phyloP scores from a whole-genome alignment of 2,888 invertebrate genomes.

The Aradus depressus region DNA sequence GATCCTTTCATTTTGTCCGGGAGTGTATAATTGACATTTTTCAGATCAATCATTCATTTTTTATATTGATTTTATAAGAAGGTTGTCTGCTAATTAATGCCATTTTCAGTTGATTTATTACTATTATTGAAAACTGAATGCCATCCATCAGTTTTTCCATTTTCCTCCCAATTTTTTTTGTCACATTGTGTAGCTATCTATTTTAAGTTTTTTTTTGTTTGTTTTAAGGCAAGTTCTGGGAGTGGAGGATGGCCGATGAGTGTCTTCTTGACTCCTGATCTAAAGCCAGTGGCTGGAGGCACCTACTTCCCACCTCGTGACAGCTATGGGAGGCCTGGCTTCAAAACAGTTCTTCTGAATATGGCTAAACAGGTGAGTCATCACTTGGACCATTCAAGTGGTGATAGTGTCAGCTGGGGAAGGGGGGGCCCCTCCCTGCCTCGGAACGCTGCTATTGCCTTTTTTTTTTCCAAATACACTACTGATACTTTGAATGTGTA shows the following conservation, averaged over 20 bases:
- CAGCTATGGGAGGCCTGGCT: constrained; percentile 69
- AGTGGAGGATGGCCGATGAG: constrained; percentile 94
- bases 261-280: constrained; percentile 81
- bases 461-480: too few relatives aligned
- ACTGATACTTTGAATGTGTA: neutral
- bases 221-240: constrained; percentile 39
- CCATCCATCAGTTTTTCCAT: too few relatives aligned
- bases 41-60: too few relatives aligned
- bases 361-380: constrained; percentile 49
- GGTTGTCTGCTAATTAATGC: too few relatives aligned
- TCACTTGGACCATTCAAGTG: neutral
- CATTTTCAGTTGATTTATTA: too few relatives aligned
- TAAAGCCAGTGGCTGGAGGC: constrained; percentile 79
- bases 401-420: neutral
- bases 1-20: too few relatives aligned
- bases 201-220: neutral
- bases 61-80: too few relatives aligned
- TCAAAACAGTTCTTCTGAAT: constrained; percentile 60
- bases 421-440: neutral
- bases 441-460: too few relatives aligned
- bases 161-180: too few relatives aligned
- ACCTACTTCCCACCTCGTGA: constrained; percentile 89
- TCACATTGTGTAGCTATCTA: neutral
- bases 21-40: too few relatives aligned
- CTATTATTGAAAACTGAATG: too few relatives aligned